phyloP scores from a whole-genome alignment of 2,113 vertebrate genomes.

The Mixornis gularis region DNA sequence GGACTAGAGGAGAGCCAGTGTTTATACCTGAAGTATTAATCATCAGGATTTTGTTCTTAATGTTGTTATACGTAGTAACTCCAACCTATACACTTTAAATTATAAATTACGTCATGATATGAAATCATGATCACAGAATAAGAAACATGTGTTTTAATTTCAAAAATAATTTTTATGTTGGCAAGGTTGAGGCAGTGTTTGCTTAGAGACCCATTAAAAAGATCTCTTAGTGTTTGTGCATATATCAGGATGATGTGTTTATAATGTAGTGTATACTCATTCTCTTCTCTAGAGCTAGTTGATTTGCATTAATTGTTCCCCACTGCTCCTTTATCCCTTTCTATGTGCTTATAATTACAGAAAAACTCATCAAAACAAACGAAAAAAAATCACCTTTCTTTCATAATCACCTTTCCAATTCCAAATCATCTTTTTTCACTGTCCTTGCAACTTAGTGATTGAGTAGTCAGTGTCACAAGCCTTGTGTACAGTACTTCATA shows the following conservation, averaged over 20 bases:
- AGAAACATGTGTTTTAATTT: background rate
- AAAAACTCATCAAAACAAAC: background rate
- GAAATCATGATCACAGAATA: background rate
- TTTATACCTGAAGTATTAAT: background rate
- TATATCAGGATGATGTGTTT: background rate
- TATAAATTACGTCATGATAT: background rate
- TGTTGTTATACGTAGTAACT: background rate
- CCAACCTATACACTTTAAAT: background rate
- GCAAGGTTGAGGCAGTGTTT: background rate
- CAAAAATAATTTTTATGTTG: background rate
- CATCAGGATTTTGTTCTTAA: background rate
- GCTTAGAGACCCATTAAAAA: background rate
- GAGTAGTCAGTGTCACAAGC: background rate
- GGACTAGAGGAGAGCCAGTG: background rate
- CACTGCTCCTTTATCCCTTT: background rate
- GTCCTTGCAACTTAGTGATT: background rate
- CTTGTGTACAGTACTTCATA: background rate
- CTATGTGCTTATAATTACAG: background rate
- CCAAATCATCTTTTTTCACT: background rate
- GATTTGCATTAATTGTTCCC: background rate
- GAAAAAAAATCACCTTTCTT: background rate
- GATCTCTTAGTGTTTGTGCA: background rate
- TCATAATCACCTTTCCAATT: background rate
- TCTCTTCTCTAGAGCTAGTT: background rate
- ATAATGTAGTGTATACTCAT: background rate